These are phyloP conservation scores for Listronotus oregonensis DNA, from an alignment of 1,140 invertebrate genomes.

Conservation along the genomic window DNA sequence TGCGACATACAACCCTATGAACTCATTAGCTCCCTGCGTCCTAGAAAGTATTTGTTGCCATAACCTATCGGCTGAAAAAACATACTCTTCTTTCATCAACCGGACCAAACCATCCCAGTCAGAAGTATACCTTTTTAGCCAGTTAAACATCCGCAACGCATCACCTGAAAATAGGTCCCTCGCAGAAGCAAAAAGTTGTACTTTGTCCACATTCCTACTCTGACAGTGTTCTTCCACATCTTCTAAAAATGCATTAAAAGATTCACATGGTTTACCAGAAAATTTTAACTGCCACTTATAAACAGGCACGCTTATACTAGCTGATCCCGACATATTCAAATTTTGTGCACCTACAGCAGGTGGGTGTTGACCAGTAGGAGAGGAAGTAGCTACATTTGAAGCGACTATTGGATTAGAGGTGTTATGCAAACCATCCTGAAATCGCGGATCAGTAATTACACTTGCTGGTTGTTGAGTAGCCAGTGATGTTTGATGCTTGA, in stretches of 20 bases:
- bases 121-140: too few species aligned
- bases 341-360: not conserved
- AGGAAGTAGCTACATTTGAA: not conserved
- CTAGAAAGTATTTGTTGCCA: not conserved
- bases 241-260: slow-evolving; percentile 1
- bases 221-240: slow-evolving; percentile 4
- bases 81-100: too few species aligned
- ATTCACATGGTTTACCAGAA: not conserved
- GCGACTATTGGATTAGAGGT: too few species aligned
- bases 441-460: too few species aligned
- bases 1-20: not conserved
- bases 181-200: slow-evolving; percentile 6
- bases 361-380: not conserved
- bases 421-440: too few species aligned
- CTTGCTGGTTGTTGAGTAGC: too few species aligned
- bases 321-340: not conserved
- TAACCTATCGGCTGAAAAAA: not conserved
- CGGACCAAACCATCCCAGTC: too few species aligned
- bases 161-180: not conserved
- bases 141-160: not conserved
- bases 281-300: slow-evolving; percentile 3
- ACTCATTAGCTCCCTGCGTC: not conserved
- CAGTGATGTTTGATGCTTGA: too few species aligned
- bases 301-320: slow-evolving; percentile 15
- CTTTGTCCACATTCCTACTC: not conserved